These are phyloP conservation scores for Carpatolechia fugitivella DNA, from an alignment of 2,888 invertebrate species.

Conservation along the genomic window DNA sequence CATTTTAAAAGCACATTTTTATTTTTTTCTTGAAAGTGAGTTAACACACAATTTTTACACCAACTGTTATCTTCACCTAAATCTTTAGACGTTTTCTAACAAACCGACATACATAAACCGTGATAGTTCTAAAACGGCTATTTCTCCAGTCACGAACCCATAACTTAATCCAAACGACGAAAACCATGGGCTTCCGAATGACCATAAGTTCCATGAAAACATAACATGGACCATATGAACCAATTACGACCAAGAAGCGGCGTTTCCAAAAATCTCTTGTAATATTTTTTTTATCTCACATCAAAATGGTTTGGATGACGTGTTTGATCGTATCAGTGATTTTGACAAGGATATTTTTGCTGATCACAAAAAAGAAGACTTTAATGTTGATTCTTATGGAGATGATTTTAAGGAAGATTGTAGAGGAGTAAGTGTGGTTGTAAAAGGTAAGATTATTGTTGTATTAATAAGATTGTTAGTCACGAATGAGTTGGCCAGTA, in stretches of 20 bases:
- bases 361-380: neutral
- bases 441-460: slow-evolving; percentile 18
- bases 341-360: neutral
- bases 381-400: neutral
- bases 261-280: slow-evolving; percentile 71
- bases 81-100: slow-evolving; percentile 2
- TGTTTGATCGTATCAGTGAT: slow-evolving; percentile 56
- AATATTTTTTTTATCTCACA: slow-evolving; percentile 58
- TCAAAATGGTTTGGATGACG: slow-evolving; percentile 59
- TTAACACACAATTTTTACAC: neutral
- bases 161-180: slow-evolving; percentile 46
- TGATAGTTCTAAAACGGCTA: neutral
- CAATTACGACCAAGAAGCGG: slow-evolving; percentile 68
- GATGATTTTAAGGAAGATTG: neutral
- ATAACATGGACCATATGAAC: slow-evolving; percentile 54
- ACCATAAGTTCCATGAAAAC: slow-evolving; percentile 71
- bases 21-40: too few relatives aligned
- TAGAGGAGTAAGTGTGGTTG: neutral
- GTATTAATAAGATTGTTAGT: slow-evolving; percentile 56
- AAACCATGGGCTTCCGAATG: slow-evolving; percentile 56
- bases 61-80: neutral
- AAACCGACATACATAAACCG: neutral
- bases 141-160: slow-evolving; percentile 49
- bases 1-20: too few relatives aligned
- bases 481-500: slow-evolving; percentile 60